These are phyloP conservation scores for Megalopta genalis DNA, from an alignment of 1,140 invertebrate species.

Conservation along the genomic window DNA sequence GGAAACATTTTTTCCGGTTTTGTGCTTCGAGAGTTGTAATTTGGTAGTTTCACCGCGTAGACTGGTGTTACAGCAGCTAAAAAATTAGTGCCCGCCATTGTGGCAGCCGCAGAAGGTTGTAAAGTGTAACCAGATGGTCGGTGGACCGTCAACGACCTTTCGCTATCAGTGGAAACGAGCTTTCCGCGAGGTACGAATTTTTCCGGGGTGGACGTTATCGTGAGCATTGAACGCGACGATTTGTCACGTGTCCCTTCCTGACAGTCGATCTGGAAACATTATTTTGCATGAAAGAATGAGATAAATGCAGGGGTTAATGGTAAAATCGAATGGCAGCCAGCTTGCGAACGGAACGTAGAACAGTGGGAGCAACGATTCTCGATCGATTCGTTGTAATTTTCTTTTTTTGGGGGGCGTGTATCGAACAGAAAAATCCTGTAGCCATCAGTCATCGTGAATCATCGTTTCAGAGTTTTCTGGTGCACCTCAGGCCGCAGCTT, in stretches of 20 bases:
- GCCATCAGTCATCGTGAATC: neutral
- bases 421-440: neutral
- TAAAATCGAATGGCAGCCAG: slow-evolving; percentile 47
- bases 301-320: slow-evolving; percentile 34
- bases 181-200: slow-evolving; percentile 8
- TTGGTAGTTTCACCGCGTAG: too few species aligned
- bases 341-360: neutral
- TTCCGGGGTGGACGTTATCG: slow-evolving; percentile 19
- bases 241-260: slow-evolving; percentile 53
- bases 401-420: too few species aligned
- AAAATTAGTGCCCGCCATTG: too few species aligned
- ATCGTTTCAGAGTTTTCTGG: neutral
- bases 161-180: neutral
- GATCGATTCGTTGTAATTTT: neutral
- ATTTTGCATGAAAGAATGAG: slow-evolving; percentile 54
- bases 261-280: slow-evolving; percentile 47
- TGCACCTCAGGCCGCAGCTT: too few species aligned
- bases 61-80: too few species aligned
- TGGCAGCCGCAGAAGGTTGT: too few species aligned
- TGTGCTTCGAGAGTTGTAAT: too few species aligned
- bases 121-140: too few species aligned
- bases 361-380: neutral
- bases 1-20: too few species aligned
- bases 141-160: too few species aligned
- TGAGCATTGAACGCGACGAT: slow-evolving; percentile 41